phyloP scores from a whole-genome alignment of 2,113 vertebrate genomes.

The Cavia aperea region DNA sequence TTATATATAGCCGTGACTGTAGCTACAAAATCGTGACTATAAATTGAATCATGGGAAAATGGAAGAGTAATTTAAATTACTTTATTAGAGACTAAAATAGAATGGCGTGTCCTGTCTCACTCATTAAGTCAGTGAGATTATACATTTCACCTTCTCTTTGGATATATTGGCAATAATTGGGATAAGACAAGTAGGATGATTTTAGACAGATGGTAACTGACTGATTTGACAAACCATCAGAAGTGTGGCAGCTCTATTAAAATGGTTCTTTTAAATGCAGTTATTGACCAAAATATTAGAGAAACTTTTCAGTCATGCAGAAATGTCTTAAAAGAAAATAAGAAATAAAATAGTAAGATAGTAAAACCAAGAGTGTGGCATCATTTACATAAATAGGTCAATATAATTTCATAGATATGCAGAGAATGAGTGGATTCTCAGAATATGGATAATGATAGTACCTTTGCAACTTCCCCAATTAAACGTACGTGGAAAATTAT shows the following conservation, averaged over 20 bases:
- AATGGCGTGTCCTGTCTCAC: background rate
- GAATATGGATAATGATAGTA: background rate
- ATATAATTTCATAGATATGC: background rate
- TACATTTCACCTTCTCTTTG: background rate
- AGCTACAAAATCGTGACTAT: accelerated
- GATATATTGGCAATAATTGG: background rate
- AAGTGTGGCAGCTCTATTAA: background rate
- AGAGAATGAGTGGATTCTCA: background rate
- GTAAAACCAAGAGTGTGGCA: background rate
- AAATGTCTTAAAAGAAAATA: slow-evolving; percentile 5
- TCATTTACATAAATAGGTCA: background rate
- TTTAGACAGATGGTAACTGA: background rate
- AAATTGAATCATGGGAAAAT: background rate
- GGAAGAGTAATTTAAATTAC: background rate
- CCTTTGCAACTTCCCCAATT: background rate
- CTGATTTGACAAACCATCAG: background rate
- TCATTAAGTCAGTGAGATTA: background rate
- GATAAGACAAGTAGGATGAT: background rate
- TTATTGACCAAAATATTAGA: background rate
- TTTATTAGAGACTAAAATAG: background rate
- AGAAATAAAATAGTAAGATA: background rate
- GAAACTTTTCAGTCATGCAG: background rate
- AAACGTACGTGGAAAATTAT: background rate
- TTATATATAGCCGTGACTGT: background rate
- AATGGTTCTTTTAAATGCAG: slow-evolving; percentile 13